Evolutionary conservation across 2,888 invertebrate genomes (phyloP), one percentile per base, ranked within the genome.

Genomic region (Lithophane semibrunnea): DNA sequence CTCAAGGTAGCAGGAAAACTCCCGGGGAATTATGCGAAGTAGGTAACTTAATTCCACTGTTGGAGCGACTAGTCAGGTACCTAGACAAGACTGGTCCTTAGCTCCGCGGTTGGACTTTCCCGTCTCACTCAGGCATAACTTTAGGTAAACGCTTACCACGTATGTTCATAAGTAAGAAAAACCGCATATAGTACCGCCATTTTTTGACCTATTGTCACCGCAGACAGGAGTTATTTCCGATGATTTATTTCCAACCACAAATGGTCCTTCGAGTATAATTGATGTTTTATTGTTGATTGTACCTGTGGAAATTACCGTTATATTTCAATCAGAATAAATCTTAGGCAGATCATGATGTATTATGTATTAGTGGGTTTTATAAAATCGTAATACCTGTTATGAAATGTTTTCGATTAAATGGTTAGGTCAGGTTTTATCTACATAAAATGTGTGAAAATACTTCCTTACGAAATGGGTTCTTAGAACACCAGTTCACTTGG

Each of bases 101-200:
- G 21, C 2, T 52, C 10, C n/a, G 63, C 44, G 37, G 12, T 72
- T 29, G 76, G 86, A 21, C 58, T 76, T 85, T 66, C 68, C 82
- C 82, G 64, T 47, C 29, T 61, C 29, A 49, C 21, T 24, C 3
- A 7, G 13, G 1, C 21, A 52, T 61, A 16, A 37, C 49, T 71
- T 81, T 21, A 68, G 60, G 71, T 85, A 80, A 67, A 71, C 12
- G 16, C 10, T 49, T 29, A n/a, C 1, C 24, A 49, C 18, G 10
- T 9, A 47, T 49, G 12, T 12, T 49, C 61, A 64, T 64, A 56
- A 54, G n/a, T 69, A 65, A 69, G 86, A 72, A 86, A 83, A 86
- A 83, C 72, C 86, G 42, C 86, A 72, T 49, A 24, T 44, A 21
- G 29, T 29, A 60, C 65, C 37, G 5, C 10, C 47, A 47, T 58